phyloP scores from a whole-genome alignment of 1,140 invertebrate genomes.

The Leptinotarsa lineolata region DNA sequence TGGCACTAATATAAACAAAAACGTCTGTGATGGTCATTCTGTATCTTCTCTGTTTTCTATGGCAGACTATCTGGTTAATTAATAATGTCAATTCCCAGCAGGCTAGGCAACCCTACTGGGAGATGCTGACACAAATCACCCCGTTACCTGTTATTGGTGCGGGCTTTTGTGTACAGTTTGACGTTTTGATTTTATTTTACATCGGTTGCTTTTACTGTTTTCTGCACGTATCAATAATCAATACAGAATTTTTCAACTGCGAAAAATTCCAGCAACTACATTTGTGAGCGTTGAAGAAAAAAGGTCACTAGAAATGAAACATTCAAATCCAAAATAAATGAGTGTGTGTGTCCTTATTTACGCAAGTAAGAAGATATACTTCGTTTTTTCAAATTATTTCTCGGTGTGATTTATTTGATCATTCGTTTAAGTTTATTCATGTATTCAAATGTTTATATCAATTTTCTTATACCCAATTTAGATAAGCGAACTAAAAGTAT shows the following conservation, averaged over 20 bases:
- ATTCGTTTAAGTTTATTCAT: no score
- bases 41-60: slow-evolving; percentile 1
- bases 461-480: no score
- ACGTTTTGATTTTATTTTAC: slow-evolving; percentile 1
- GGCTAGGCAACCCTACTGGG: slow-evolving; percentile 4
- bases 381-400: no score
- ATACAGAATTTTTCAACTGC: background rate
- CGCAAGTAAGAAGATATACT: no score
- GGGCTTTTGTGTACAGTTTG: slow-evolving; percentile 5
- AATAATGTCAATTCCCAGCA: slow-evolving; percentile 18
- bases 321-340: no score
- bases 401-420: no score
- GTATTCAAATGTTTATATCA: no score
- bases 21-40: background rate
- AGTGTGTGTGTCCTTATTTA: no score
- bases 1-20: background rate
- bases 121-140: slow-evolving; percentile 14
- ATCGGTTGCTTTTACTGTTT: background rate
- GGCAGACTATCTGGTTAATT: slow-evolving; percentile 14
- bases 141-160: slow-evolving; percentile 15
- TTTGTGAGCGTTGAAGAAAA: no score
- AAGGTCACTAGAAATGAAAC: no score
- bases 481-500: no score
- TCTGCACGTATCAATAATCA: background rate
- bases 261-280: no score